Conservation (phyloP, 2,113 vertebrate species). For the Sceloporus tristichus region DNA sequence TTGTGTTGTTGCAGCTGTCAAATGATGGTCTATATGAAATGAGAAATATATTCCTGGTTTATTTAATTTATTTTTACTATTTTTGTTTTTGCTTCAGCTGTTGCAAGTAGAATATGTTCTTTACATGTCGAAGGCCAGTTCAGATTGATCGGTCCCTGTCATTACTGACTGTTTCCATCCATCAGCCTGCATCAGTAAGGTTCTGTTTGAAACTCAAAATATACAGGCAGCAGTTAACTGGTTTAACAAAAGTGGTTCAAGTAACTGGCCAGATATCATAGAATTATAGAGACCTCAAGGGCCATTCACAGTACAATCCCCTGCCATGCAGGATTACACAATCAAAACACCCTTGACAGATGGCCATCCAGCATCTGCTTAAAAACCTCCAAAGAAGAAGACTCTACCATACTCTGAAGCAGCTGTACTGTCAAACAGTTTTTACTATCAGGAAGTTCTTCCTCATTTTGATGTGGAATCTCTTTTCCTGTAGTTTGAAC, state of each 20-base stretch:
- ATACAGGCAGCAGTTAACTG: background rate
- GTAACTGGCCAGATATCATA: no score
- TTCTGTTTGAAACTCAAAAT: background rate
- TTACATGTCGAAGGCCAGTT: background rate
- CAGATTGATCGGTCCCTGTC: background rate
- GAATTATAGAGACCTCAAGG: no score
- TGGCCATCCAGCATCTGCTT: no score
- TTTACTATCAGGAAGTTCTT: no score
- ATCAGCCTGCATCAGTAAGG: background rate
- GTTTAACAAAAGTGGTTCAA: background rate
- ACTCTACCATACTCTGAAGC: no score
- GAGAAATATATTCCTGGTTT: background rate
- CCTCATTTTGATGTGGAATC: no score
- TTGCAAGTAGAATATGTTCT: background rate
- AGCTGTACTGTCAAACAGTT: no score
- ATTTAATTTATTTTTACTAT: background rate
- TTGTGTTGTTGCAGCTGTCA: background rate
- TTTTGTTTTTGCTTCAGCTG: background rate
- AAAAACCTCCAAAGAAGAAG: no score
- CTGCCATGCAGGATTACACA: no score
- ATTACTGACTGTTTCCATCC: background rate
- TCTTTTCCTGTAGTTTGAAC: no score
- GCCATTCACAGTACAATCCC: no score
- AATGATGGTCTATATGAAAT: constrained; percentile 7
- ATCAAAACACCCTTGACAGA: no score